Evolutionary conservation across 2,797 vertebrate genomes (phyloP), one percentile per base, ranked within the genome.

Genomic region (Antrozous pallidus): DNA sequence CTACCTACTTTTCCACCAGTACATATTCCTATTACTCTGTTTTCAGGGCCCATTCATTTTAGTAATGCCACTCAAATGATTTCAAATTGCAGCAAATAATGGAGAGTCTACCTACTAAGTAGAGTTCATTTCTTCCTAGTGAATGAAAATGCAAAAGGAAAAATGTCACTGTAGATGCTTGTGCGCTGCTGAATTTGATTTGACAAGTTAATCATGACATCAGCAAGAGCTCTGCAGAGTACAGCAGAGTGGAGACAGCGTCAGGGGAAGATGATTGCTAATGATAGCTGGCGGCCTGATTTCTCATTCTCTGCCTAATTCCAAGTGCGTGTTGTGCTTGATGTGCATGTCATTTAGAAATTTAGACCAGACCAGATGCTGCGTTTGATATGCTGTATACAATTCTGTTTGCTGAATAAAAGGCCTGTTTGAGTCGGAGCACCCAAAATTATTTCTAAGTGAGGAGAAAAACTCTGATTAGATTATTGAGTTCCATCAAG

Each of bases 191-290:
- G 49, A 75, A 84, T 93, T 94, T 81, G 93, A 81, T 89, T 78
- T 94, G 79, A 94, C 83, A 94, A 74, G 79, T 54, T 78, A 93
- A 89, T 87, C 56, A 36, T 87, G 91, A 89, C 74, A 47, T 81
- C 91, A 87, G 42, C 79, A 51, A 51, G 54, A 56, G 58, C 49
- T 88, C 83, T 88, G 49, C 79, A 79, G n/a, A 45, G 49, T 38
- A 1, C 2, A 47, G 56, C 74, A n/a, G 73, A 81, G 70, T 18
- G 10, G 58, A 67, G 38, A 79, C n/a, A n/a, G 26, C 5, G 2
- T 71, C 88, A 77, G 49, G 51, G 54, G 42, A 51, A 88, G 61
- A 28, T 63, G 71, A 70, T 71, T 89, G 86, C 73, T 92, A 49
- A 70, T 94, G 58, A 58, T 42, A 86, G 61, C 49, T 47, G 7